Percentiles rank a stretch among this genome's conserved stretches.
Evolutionary conservation across 2,113 vertebrate genomes (phyloP).

Genomic region (cattle (Bos taurus)): ARS-UCD2.0 NC_037335.1:5929001-5929500

Average conservation of each 20-base stretch:
- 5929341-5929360: slow-evolving; percentile 14
- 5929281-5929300: slow-evolving; percentile 44
- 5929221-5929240: slow-evolving; percentile 38
- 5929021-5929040: slow-evolving; percentile 55
- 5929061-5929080: slow-evolving; percentile 68
- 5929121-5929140: slow-evolving; percentile 63
- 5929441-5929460: not conserved
- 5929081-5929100: slow-evolving; percentile 52
- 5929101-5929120: slow-evolving; percentile 63
- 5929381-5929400: not conserved
- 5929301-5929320: not conserved
- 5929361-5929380: not conserved
- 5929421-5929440: not conserved
- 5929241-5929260: slow-evolving; percentile 28
- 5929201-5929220: slow-evolving; percentile 65
- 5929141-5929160: slow-evolving; percentile 26
- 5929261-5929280: not conserved
- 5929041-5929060: slow-evolving; percentile 64
- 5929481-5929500: slow-evolving; percentile 26
- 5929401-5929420: not conserved
- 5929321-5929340: not conserved
- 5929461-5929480: not conserved
- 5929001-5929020: slow-evolving; percentile 58
- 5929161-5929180: slow-evolving; percentile 64
- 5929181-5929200: slow-evolving; percentile 64